phyloP scores from a whole-genome alignment of 2,113 vertebrate species.

The Lagenorhynchus albirostris region DNA sequence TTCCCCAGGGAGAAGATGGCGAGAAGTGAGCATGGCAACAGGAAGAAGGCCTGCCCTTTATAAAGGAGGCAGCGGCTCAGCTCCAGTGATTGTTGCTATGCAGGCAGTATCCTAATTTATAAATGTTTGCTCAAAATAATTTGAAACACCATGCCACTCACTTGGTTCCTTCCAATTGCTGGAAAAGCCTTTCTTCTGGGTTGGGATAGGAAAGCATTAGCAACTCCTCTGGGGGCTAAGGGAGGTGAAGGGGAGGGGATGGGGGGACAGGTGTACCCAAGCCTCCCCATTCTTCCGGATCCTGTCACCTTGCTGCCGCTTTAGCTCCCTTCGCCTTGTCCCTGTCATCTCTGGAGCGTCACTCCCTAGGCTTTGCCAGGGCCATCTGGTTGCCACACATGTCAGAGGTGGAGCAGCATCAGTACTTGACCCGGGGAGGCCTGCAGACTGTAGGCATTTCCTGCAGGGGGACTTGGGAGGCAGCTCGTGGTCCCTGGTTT shows the following conservation, averaged over 20 bases:
- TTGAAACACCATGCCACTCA: background rate
- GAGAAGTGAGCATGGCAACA: background rate
- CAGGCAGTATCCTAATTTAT: background rate
- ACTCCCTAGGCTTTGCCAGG: background rate
- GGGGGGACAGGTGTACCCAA: too few relatives aligned
- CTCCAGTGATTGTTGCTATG: background rate
- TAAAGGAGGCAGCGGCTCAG: background rate
- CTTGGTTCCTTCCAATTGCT: background rate
- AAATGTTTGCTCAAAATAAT: background rate
- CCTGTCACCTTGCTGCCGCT: background rate
- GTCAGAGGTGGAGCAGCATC: background rate
- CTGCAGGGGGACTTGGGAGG: background rate
- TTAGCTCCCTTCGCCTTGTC: background rate
- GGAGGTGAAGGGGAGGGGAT: too few relatives aligned
- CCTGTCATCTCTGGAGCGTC: background rate
- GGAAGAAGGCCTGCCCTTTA: background rate
- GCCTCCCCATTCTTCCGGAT: background rate
- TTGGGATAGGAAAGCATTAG: background rate
- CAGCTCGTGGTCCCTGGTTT: background rate
- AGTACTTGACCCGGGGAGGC: background rate
- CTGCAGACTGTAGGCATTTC: background rate
- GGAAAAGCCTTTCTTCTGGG: background rate
- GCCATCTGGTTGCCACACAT: background rate
- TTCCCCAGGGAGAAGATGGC: accelerated
- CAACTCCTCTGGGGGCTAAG: background rate